Base-by-base conservation (phyloP, 1,140 invertebrate genomes). In the Heliothis subflexa region DNA sequence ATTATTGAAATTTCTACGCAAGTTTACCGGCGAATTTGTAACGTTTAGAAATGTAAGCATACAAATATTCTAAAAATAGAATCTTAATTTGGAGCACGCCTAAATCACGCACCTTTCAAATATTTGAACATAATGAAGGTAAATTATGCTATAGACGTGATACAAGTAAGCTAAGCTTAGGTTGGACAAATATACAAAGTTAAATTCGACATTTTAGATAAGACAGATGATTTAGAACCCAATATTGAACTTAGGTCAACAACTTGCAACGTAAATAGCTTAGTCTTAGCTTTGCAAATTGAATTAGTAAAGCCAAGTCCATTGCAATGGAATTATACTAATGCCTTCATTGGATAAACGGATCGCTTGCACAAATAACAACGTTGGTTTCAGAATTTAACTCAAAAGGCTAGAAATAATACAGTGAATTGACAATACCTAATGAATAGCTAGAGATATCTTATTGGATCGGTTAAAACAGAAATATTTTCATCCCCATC, bases 341-440 rank as follows among this genome's bases (percentile, higher is more conserved):
- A 89, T 89, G 80, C 85, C 68, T 85, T 85, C 86, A 88, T 87
- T 86, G 87, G 84, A 91, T 91, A 88, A 91, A 82, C 62, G 72
- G 76, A 64, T 78, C 28, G 59, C 25, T 55, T 55, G 52, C 70
- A 72, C 52, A 40, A 72, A 70, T 50, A 70, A 13, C 66, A 52
- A 28, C 12, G 21, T 11, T 70, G 21, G 14, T 66, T 66, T 40
- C 25, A 40, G 33, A 62, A 9, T 64, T 18, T n/a, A 18, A 47
- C 10, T 47, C 61, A 7, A 47, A 64, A 45, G 61, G 45, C 61
- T 18, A 40, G 16, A 21, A 45, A 14, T 11, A 18, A 18, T 55
- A 21, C 33, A 11, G 55, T 12, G 10, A n/a, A 10, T 10, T 47
- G 16, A 47, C 18, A 40, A 47, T 3, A 45, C n/a, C 9, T 40